Conservation (phyloP, 2,888 invertebrate genomes). For the Didymodactylos carnosus region DNA sequence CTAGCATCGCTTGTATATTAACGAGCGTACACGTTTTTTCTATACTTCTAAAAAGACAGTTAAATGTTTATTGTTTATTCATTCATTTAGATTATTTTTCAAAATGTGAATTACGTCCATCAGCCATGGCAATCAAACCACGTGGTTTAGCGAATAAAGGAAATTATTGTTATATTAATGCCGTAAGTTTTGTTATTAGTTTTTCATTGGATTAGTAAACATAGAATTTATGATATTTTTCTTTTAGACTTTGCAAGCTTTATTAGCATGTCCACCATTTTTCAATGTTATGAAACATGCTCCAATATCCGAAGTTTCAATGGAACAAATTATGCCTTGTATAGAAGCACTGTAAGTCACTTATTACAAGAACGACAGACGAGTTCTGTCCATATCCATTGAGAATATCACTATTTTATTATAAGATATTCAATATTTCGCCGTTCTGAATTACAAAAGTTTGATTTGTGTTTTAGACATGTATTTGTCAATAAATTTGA, state of each 20-base stretch:
- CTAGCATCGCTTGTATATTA: too few relatives aligned
- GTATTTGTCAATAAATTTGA: conserved; percentile 28
- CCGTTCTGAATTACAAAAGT: neutral
- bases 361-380: conserved; percentile 18
- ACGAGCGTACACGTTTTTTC: too few relatives aligned
- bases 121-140: conserved; percentile 58
- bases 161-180: conserved; percentile 89
- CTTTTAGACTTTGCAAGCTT: conserved; percentile 56
- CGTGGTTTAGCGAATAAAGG: conserved; percentile 75
- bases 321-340: conserved; percentile 29
- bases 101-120: conserved; percentile 55
- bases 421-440: neutral
- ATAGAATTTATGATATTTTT: conserved; percentile 16
- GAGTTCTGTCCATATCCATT: conserved; percentile 47
- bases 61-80: neutral
- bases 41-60: too few relatives aligned
- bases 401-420: too few relatives aligned
- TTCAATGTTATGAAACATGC: conserved; percentile 67
- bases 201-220: neutral
- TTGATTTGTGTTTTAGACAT: conserved; percentile 20
- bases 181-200: conserved; percentile 34
- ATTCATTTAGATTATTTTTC: conserved; percentile 34
- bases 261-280: conserved; percentile 80
- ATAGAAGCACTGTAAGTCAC: conserved; percentile 22
- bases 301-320: conserved; percentile 40